phyloP scores from a whole-genome alignment of 2,888 invertebrate species.

The Nowickia ferox region DNA sequence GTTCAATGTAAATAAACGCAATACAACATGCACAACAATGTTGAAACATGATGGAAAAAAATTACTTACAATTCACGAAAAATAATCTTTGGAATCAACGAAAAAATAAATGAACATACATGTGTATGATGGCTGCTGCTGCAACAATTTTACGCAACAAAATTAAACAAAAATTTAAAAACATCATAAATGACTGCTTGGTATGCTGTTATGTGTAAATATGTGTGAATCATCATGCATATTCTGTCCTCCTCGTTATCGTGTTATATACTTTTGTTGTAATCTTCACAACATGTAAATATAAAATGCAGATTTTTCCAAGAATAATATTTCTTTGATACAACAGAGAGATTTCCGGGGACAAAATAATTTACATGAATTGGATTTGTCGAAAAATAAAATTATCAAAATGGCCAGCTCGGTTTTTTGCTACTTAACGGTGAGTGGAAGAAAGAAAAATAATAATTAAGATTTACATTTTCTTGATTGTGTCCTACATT shows the following conservation, averaged over 20 bases:
- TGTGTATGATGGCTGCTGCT: neutral
- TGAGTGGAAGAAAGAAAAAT: constrained; percentile 75
- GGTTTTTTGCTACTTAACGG: constrained; percentile 88
- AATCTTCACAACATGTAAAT: constrained; percentile 3
- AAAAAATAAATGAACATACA: constrained; percentile 28
- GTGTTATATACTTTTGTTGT: constrained; percentile 32
- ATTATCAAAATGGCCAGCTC: constrained; percentile 90
- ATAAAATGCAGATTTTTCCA: constrained; percentile 85
- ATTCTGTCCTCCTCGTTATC: constrained; percentile 23
- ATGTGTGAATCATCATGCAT: constrained; percentile 13
- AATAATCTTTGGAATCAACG: constrained; percentile 55
- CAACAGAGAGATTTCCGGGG: constrained; percentile 90
- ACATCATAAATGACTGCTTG: constrained; percentile 27
- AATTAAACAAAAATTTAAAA: neutral
- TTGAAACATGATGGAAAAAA: constrained; percentile 6
- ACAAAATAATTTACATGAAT: constrained; percentile 88
- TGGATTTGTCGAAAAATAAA: constrained; percentile 89
- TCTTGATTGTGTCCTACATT: neutral
- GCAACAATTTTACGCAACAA: constrained; percentile 19
- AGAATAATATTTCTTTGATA: constrained; percentile 89
- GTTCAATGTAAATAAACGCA: constrained; percentile 13
- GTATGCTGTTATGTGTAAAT: constrained; percentile 7
- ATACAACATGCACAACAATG: constrained; percentile 14
- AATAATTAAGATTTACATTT: neutral
- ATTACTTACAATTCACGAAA: constrained; percentile 9